Evolutionary conservation across 2,888 invertebrate genomes (phyloP).

Genomic region (Caenorhabditis afra): DNA sequence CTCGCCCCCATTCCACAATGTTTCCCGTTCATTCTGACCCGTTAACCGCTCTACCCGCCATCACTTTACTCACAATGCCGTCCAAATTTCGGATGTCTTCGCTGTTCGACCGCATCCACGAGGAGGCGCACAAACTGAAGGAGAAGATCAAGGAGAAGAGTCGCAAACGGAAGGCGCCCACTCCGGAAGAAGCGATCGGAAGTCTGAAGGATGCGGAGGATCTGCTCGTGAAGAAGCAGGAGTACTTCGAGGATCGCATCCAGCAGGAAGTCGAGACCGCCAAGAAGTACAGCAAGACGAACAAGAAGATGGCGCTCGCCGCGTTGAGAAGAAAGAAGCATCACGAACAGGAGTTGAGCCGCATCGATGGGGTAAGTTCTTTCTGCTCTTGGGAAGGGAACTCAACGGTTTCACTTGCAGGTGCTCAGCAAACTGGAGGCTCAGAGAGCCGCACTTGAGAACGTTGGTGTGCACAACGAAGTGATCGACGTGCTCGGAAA

Average conservation of each 20-base stretch:
- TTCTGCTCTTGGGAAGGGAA: neutral
- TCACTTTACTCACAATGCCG: constrained; percentile 15
- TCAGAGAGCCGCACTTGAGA: constrained; percentile 69
- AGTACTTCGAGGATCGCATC: constrained; percentile 66
- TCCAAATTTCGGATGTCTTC: constrained; percentile 58
- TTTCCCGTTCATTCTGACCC: neutral
- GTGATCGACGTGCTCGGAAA: constrained; percentile 69
- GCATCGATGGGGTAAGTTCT: constrained; percentile 61
- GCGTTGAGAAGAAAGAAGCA: constrained; percentile 70
- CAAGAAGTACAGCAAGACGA: constrained; percentile 67
- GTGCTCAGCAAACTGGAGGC: constrained; percentile 68
- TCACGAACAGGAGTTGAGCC: constrained; percentile 65
- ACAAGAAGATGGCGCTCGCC: constrained; percentile 67
- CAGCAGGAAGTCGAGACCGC: constrained; percentile 65
- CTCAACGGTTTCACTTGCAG: constrained; percentile 20
- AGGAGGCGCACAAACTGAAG: constrained; percentile 59
- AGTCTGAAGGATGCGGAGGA: constrained; percentile 68
- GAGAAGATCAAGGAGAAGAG: constrained; percentile 63
- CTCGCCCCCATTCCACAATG: too few relatives aligned
- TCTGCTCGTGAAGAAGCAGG: constrained; percentile 68
- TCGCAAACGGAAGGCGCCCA: constrained; percentile 63
- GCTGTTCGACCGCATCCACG: constrained; percentile 60
- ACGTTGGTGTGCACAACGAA: constrained; percentile 68
- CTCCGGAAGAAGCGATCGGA: constrained; percentile 67
- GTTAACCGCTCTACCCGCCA: neutral